Conservation (phyloP, 2,797 vertebrate genomes). For the Nannoperca obscura region DNA sequence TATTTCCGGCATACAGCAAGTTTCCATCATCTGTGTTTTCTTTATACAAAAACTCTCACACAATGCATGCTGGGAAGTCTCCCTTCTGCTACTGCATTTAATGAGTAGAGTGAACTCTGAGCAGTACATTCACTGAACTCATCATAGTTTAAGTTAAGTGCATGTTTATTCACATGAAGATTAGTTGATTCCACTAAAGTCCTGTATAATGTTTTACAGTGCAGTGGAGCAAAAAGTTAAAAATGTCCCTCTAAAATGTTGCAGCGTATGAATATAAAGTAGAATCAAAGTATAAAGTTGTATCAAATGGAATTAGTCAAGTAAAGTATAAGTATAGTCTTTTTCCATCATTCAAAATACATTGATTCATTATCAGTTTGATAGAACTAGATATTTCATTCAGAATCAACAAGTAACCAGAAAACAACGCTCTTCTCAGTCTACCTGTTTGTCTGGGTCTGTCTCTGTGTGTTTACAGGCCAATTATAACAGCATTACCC, state of each 20-base stretch:
- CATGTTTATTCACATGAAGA: background rate
- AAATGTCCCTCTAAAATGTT: background rate
- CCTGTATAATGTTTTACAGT: background rate
- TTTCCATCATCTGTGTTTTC: background rate
- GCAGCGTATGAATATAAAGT: background rate
- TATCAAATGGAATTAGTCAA: background rate
- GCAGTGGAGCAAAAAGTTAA: conserved; percentile 3
- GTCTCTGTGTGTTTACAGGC: conserved; percentile 50
- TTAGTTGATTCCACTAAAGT: background rate
- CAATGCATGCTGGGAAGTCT: background rate
- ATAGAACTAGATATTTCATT: background rate
- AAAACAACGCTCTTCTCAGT: conserved; percentile 21
- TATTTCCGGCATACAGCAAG: background rate
- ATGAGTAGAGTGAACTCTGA: background rate
- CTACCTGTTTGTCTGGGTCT: conserved; percentile 40
- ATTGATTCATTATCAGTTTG: conserved; percentile 26
- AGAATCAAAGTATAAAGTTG: background rate
- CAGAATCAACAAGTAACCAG: conserved; percentile 15
- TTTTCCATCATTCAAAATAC: background rate
- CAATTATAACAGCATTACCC: conserved; percentile 60
- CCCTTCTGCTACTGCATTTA: background rate
- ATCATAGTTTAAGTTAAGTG: background rate
- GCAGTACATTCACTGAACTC: background rate
- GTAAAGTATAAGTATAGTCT: background rate
- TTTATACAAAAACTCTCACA: background rate